Evolutionary conservation across 2,888 invertebrate genomes (phyloP), one percentile per base, ranked within the genome.

Genomic region (Orgyia antiqua): DNA sequence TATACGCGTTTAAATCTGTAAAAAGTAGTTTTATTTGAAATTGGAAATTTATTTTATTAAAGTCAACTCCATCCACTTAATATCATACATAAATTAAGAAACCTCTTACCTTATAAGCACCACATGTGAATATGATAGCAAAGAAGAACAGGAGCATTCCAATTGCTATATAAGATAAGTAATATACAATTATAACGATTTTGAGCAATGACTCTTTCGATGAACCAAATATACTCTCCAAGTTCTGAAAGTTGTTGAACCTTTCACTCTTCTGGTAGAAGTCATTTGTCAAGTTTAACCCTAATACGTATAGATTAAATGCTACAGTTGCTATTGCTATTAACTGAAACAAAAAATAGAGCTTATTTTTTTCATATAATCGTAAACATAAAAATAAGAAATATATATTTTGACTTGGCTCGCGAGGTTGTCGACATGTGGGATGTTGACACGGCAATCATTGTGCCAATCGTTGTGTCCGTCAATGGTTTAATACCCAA

Each of bases 61-160:
- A n/a, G n/a, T n/a, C n/a, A n/a, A n/a, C n/a, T n/a, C n/a, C n/a
- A n/a, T n/a, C n/a, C n/a, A n/a, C n/a, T n/a, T n/a, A n/a, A n/a
- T n/a, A n/a, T n/a, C n/a, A n/a, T 15, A 15, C 15, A 15, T 15
- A 15, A 15, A 15, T 3, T 3, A 15, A 4, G 4, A 20, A n/a
- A n/a, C 4, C 44, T n/a, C 58, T 53, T 50, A 83, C 84, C 68
- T 72, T 76, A 50, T 76, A 74, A 39, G 77, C 78, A 32, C 84
- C 84, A 47, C 76, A 71, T 0, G 77, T 75, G 34, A 75, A 71
- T 32, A 80, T 42, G 2, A 68, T 51, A 24, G 68, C 61, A 38
- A 80, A 77, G 3, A 84, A 36, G 21, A 84, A 70, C 38, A 83
- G 39, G 12, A 83, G 36, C 13, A 77, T 40, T 28, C 67, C 75